phyloP scores from a whole-genome alignment of 2,797 vertebrate species.

The Vespertilio murinus region DNA sequence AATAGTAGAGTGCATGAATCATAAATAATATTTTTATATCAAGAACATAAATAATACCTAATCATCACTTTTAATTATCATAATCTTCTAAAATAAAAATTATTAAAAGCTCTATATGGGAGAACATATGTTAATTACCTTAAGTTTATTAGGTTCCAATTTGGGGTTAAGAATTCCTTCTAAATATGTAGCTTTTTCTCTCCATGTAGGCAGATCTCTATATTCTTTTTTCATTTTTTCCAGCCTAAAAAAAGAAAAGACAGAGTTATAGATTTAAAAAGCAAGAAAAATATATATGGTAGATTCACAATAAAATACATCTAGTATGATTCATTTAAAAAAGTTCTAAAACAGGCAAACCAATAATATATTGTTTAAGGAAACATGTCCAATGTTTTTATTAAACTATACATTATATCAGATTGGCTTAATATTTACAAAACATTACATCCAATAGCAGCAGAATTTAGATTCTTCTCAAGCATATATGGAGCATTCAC shows the following conservation, averaged over 20 bases:
- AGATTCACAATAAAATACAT: slow-evolving; percentile 20
- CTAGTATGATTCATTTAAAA: background rate
- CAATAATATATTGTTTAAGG: background rate
- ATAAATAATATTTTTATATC: background rate
- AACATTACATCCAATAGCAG: background rate
- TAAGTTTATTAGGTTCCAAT: background rate
- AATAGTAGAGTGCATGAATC: background rate
- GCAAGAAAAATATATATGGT: background rate
- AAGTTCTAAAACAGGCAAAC: slow-evolving; percentile 19
- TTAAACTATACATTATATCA: background rate
- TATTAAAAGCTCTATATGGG: background rate
- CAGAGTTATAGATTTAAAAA: slow-evolving; percentile 20
- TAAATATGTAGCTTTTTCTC: slow-evolving; percentile 77
- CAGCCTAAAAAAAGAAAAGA: slow-evolving; percentile 73
- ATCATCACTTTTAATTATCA: slow-evolving; percentile 7
- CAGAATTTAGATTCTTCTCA: background rate
- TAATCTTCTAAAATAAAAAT: background rate
- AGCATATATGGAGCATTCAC: background rate
- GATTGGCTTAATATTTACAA: background rate
- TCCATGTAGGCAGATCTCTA: slow-evolving; percentile 76
- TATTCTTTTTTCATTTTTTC: slow-evolving; percentile 81
- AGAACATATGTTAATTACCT: slow-evolving; percentile 63
- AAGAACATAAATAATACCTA: background rate
- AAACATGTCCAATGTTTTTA: too few relatives aligned
- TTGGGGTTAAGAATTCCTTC: slow-evolving; percentile 65